These are phyloP conservation scores for Lacerta agilis DNA, from an alignment of 2,797 vertebrate species.

Conservation along the genomic window DNA sequence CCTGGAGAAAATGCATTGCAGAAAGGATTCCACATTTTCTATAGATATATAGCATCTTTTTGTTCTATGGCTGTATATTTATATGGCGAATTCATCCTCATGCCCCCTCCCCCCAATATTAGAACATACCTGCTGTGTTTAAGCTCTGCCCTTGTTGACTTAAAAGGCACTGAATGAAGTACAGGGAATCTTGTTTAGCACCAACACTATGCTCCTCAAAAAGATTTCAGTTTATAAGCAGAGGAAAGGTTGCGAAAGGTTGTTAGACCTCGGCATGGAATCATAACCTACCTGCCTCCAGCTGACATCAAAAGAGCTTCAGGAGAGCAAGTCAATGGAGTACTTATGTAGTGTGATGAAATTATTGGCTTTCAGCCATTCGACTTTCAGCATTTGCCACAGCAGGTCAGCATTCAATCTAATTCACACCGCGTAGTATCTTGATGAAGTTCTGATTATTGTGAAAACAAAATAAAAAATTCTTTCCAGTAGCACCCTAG, in stretches of 20 bases:
- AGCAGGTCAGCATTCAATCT: background rate
- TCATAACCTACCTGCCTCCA: conserved; percentile 15
- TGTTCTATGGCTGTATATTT: too few species aligned
- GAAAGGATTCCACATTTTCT: background rate
- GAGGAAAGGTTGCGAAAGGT: background rate
- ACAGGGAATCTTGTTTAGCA: conserved; percentile 25
- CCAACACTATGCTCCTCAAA: background rate
- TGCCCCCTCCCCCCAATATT: background rate
- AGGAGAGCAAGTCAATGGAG: conserved; percentile 14
- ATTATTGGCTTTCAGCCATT: conserved; percentile 8
- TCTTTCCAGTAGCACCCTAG: too few species aligned
- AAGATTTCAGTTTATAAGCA: conserved; percentile 10
- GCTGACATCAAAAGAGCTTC: conserved; percentile 24
- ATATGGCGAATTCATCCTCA: background rate
- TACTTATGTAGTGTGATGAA: conserved; percentile 7
- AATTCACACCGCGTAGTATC: background rate
- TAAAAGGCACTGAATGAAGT: background rate
- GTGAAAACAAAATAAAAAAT: too few species aligned
- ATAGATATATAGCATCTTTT: conserved; percentile 3
- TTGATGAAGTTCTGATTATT: conserved; percentile 26
- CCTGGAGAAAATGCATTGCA: background rate
- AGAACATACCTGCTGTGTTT: background rate
- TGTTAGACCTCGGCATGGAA: conserved; percentile 2
- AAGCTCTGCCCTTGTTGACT: conserved; percentile 40
- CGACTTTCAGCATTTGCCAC: background rate